Evolutionary conservation across 2,113 vertebrate genomes (phyloP).

Genomic region (Calidris pygmaea): DNA sequence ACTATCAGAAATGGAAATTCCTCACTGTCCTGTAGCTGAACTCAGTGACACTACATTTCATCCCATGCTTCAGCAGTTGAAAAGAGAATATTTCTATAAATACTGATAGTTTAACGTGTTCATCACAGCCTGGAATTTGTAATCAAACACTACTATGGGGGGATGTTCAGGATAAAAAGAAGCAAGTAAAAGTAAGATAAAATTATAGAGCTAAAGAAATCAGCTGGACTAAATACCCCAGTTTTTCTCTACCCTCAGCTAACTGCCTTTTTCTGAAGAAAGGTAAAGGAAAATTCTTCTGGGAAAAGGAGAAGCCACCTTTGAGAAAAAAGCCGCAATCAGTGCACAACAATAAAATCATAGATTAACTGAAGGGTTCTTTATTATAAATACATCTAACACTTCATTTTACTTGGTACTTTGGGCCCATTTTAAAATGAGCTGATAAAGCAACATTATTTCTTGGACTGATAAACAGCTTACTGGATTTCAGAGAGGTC

Average conservation of each 20-base stretch:
- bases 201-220: neutral
- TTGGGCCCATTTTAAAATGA: slow-evolving; percentile 6
- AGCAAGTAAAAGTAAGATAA: neutral
- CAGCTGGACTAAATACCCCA: neutral
- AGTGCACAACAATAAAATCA: neutral
- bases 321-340: neutral
- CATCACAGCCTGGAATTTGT: neutral
- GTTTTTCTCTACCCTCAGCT: neutral
- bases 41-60: neutral
- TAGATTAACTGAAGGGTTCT: neutral
- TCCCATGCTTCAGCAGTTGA: neutral
- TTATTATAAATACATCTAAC: neutral
- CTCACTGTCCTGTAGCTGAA: neutral
- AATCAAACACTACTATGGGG: neutral
- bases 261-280: neutral
- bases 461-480: neutral
- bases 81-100: neutral
- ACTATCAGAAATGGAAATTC: neutral
- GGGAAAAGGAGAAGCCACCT: neutral
- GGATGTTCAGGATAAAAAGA: neutral
- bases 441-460: slow-evolving; percentile 9
- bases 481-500: slow-evolving; percentile 24
- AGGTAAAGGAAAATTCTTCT: neutral
- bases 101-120: neutral
- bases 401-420: neutral